Conservation (phyloP, 2,113 vertebrate genomes). For the Cavia porcellus region DNA sequence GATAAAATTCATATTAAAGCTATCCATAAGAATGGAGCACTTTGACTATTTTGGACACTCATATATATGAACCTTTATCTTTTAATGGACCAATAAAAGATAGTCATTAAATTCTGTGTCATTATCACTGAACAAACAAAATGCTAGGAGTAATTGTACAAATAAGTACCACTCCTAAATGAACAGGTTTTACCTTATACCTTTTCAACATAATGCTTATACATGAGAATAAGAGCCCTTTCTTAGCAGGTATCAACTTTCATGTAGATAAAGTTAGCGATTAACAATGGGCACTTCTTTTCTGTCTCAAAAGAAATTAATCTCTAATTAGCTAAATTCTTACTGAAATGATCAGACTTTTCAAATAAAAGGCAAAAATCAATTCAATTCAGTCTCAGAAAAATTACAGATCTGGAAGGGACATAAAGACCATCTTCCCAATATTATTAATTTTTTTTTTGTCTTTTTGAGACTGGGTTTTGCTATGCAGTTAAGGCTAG, state of each 20-base stretch:
- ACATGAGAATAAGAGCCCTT: neutral
- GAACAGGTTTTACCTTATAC: neutral
- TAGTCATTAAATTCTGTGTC: neutral
- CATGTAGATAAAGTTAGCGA: neutral
- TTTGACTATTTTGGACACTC: neutral
- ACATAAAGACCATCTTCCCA: neutral
- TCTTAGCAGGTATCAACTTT: neutral
- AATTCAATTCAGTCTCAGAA: neutral
- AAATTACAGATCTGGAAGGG: neutral
- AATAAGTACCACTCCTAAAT: neutral
- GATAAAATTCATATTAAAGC: neutral
- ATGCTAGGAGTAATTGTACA: neutral
- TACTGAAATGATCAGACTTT: neutral
- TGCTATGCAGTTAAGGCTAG: neutral
- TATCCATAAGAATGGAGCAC: neutral
- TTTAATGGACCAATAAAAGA: conserved; percentile 34
- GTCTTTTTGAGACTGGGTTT: neutral
- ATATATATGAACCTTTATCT: neutral
- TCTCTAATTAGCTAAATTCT: conserved; percentile 45
- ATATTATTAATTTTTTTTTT: neutral
- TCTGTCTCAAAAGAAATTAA: neutral
- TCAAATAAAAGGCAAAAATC: conserved; percentile 15
- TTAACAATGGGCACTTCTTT: neutral
- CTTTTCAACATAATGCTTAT: neutral
- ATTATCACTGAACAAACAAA: conserved; percentile 33